These are phyloP conservation scores for Empis livida DNA, from an alignment of 2,888 invertebrate species.

Conservation along the genomic window DNA sequence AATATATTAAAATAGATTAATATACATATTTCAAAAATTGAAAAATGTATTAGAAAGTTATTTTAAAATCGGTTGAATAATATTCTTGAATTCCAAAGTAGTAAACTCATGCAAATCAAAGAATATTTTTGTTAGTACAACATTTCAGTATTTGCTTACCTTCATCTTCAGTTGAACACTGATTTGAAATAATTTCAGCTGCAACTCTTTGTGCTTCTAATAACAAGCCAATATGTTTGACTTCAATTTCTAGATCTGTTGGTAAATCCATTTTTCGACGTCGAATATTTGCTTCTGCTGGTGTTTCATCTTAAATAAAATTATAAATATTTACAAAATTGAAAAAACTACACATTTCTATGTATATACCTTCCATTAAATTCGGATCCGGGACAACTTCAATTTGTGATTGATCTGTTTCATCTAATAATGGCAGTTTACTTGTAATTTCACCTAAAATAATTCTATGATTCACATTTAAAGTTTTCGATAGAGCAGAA, in stretches of 20 bases:
- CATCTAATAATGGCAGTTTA: slow-evolving; percentile 24
- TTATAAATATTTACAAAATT: neutral
- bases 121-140: no score
- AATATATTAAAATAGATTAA: neutral
- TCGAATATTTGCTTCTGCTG: slow-evolving; percentile 20
- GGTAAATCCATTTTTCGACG: slow-evolving; percentile 23
- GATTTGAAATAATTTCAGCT: slow-evolving; percentile 57
- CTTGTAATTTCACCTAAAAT: slow-evolving; percentile 40
- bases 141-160: slow-evolving; percentile 32
- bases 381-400: neutral
- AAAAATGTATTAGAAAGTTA: no score
- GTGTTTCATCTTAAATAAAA: slow-evolving; percentile 6
- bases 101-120: no score
- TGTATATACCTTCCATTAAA: neutral
- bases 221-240: slow-evolving; percentile 41
- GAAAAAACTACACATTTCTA: neutral
- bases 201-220: slow-evolving; percentile 55
- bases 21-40: no score
- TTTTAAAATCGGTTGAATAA: no score
- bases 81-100: no score
- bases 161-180: slow-evolving; percentile 46
- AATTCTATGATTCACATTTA: slow-evolving; percentile 42
- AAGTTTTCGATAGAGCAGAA: slow-evolving; percentile 38
- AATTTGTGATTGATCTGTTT: neutral
- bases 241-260: slow-evolving; percentile 37